Evolutionary conservation across 2,797 vertebrate species (phyloP), one percentile per base, ranked within the genome.

Genomic region (Pteropus rufus): DNA sequence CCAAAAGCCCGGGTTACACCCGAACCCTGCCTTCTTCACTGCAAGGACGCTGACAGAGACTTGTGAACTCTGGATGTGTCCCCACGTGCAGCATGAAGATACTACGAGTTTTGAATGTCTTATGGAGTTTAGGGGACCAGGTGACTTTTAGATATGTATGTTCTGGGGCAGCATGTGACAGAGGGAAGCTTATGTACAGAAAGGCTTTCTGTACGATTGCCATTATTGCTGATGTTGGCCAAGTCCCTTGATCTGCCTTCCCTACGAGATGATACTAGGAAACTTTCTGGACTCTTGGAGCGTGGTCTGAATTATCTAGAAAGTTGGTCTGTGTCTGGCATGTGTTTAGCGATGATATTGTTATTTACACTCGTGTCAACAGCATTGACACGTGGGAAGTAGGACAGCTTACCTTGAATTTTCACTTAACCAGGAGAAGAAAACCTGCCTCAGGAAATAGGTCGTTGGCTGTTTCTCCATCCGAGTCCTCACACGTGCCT

Each of bases 171-270:
- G 44, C 24, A 2, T 41, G 75, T 84, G 44, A 23, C n/a, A 29
- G 49, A 31, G 34, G n/a, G 41, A 14, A 15, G n/a, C 6, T 10
- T 2, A 0, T 11, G 0, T 4, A 1, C 4, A 19, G 6, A 16
- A 16, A 21, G 1, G 15, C 26, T 58, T 36, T 56, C 29, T 3
- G 26, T 11, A 44, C 1, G 1, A 52, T 7, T 6, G 1, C 7
- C 0, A 5, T 4, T 0, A 1, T 9, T 9, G 9, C 0, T 31
- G 12, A 3, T 11, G 7, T 49, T 0, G 41, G 10, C 34, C 39
- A 60, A 19, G 26, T 21, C 46, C 34, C 4, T 26, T 24, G 7
- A 7, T 31, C 31, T 46, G 10, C 56, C 4, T 54, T 31, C 7
- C 67, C 58, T 16, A 2, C 21, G 34, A 8, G 19, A 34, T 19